Conservation (phyloP, 2,797 vertebrate genomes). For the Hemitrygon akajei region DNA sequence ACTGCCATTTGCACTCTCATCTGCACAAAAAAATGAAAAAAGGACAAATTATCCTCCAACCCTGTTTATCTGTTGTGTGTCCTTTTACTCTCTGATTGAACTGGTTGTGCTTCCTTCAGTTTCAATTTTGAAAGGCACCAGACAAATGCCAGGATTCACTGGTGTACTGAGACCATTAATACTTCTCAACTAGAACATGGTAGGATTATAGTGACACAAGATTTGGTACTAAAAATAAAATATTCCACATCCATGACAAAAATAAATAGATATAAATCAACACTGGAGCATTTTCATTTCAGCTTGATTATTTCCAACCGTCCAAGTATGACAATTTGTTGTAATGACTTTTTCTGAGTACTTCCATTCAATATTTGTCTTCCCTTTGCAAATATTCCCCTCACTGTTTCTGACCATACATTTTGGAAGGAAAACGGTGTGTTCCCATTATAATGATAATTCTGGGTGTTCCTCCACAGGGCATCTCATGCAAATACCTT, state of each 20-base stretch:
- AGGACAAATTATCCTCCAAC: background rate
- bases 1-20: background rate
- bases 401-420: background rate
- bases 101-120: background rate
- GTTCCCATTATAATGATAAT: background rate
- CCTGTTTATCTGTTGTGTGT: background rate
- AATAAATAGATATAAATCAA: no score
- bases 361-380: background rate
- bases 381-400: background rate
- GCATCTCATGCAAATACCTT: background rate
- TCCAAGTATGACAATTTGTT: no score
- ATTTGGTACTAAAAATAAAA: background rate
- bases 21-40: background rate
- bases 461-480: background rate
- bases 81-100: background rate
- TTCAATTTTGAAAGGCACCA: background rate
- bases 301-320: no score
- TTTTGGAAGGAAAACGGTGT: background rate
- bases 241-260: background rate
- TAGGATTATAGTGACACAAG: background rate
- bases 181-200: background rate
- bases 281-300: no score
- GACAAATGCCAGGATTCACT: background rate
- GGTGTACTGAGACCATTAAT: background rate
- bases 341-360: background rate